Evolutionary conservation across 2,113 vertebrate species (phyloP), one percentile per base, ranked within the genome.

Genomic region (Heterochromis multidens): DNA sequence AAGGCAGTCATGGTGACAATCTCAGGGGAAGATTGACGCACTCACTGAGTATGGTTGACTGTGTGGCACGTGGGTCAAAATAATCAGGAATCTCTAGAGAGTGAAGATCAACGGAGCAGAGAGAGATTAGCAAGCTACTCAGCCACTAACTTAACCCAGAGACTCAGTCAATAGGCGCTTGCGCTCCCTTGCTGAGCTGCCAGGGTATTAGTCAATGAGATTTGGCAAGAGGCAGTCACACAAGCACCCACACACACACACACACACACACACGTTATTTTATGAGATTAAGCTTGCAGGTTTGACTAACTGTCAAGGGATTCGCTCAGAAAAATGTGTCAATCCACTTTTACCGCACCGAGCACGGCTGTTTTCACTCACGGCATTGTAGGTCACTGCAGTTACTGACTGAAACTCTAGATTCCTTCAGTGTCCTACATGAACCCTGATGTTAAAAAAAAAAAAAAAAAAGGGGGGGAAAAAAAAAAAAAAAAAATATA

Each of bases 81-180:
- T 88, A 90, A 92, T 87, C 92, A 70, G 62, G 81, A 92, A 52
- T 90, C 92, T 79, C 87, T 83, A 13, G 81, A 82, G 86, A 92
- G 85, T 77, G 81, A 80, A 86, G 88, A 93, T 92, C 91, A 93
- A 82, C 11, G 6, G 16, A 74, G 70, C 83, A 63, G 72, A 81
- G 74, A 74, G 70, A 92, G 93, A 93, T 95, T 93, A 93, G 91
- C 79, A 58, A 80, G 78, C 72, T 84, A 91, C 87, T 93, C 90
- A 87, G 81, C 84, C 85, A 84, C 86, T 3, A 88, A 89, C 83
- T 89, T 82, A 83, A 86, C 88, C 76, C 88, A 91, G 49, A 86
- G 81, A 84, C 35, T 65, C 82, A 57, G 79, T 90, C 82, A 85
- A 88, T 61, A 79, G 82, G 60, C 76, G 81, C 89, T 77, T 6